Evolutionary conservation across 2,888 invertebrate species (phyloP), one percentile per base, ranked within the genome.

Genomic region (Phortica magna): DNA sequence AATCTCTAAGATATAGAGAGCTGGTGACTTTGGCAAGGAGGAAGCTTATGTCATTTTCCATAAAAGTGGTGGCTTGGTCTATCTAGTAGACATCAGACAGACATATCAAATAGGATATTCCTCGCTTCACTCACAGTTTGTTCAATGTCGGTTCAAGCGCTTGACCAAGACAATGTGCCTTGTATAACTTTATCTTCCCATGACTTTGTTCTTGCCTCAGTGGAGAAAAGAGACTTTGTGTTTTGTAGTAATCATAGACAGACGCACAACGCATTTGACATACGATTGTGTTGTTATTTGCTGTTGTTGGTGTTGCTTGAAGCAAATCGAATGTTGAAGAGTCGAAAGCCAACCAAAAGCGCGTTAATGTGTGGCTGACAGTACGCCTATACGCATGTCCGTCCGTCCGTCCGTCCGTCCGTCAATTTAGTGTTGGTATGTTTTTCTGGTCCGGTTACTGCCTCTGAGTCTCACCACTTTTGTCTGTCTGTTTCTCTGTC

Each of bases 301-400:
- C 4, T 55, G 55, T 12, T 55, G 55, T n/a, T n/a, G 31, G 31
- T 55, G 55, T 43, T 39, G 14, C 31, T 22, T 14, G 7, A 65
- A 22, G 65, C 7, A 22, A 6, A 14, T 14, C 65, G 19, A 67
- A 22, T 4, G 7, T 14, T 31, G 19, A 67, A 65, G 7, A 14
- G 39, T 39, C 41, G 74, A 43, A 71, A 41, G 61, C 71, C 43
- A 77, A 77, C 77, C 59, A 73, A 77, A 76, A 70, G 76, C 65
- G 61, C 48, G 77, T 77, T 77, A 48, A 48, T 48, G 48, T 48
- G 48, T 48, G 48, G 14, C 48, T 14, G 48, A 48, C 48, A 48
- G 48, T 48, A 12, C 48, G 71, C 57, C 57, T 43, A 68, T 70
- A 73, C 67, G 10, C 14, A 61, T 14, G 10, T 12, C 48, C 2